These are phyloP conservation scores for Rhabdomys dilectus DNA, from an alignment of 2,113 vertebrate species.

Conservation along the genomic window DNA sequence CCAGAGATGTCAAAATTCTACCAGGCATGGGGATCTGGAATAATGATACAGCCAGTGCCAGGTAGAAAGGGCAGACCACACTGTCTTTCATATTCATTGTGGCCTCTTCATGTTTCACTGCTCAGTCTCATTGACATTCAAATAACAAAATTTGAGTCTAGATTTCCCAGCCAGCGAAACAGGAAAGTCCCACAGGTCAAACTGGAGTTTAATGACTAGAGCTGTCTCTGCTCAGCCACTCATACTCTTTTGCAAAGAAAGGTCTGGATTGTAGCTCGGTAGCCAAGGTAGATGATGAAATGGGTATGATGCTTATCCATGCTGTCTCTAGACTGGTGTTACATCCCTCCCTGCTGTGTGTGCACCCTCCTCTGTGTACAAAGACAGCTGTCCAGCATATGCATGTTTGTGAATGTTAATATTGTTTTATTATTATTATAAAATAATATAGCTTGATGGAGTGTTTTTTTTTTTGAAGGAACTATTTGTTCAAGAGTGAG, in stretches of 20 bases:
- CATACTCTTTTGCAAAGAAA: not conserved
- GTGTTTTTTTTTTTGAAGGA: not conserved
- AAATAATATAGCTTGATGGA: not conserved
- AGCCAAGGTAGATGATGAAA: not conserved
- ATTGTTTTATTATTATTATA: not conserved
- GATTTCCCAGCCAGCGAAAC: not conserved
- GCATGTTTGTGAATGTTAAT: not conserved
- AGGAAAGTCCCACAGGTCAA: not conserved
- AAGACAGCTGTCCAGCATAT: not conserved
- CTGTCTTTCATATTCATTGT: not conserved
- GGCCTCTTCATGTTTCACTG: no score
- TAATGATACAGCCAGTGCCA: not conserved
- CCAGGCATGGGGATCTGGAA: not conserved
- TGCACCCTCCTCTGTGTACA: not conserved
- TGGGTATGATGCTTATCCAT: not conserved
- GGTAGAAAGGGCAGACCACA: not conserved
- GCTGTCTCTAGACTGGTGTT: not conserved
- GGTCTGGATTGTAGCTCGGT: not conserved
- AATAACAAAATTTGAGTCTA: conserved; percentile 19
- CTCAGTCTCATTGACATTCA: not conserved
- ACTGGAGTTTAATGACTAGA: not conserved
- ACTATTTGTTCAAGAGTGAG: not conserved
- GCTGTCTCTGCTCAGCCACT: not conserved
- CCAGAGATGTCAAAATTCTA: not conserved
- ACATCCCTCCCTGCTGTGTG: not conserved